Base-by-base conservation (phyloP, 2,797 vertebrate species). In the Sciaenops ocellatus region DNA sequence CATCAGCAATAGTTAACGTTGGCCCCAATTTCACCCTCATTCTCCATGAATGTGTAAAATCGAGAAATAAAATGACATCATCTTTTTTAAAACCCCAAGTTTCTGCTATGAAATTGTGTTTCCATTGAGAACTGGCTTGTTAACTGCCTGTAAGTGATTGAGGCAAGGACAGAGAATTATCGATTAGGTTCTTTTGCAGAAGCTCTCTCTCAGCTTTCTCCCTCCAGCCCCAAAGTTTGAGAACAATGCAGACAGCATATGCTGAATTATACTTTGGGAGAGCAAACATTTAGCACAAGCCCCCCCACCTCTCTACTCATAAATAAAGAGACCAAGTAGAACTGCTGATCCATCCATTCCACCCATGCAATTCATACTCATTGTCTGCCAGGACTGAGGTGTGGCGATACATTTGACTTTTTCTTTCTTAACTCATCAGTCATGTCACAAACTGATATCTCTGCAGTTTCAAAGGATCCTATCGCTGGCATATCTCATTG, bases 131-230 rank as follows among this genome's bases (percentile, higher is more conserved):
- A 70, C 56, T 69, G 76, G 20, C 69, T 89, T 66, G 51, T 82
- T 87, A 83, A 74, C 66, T 44, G 44, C 44, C 61, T 78, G 59
- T 78, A 75, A 84, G 62, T 82, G 75, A 90, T 70, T 60, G 71
- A 79, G 65, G 44, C 50, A 7, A 60, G 30, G 42, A 59, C 65
- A 51, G 69, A 78, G 79, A 77, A 61, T 52, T 76, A 89, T 89
- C 12, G 81, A 91, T 87, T 20, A 51, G 17, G 12, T 28, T 79
- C 8, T 63, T 74, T 79, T 67, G 52, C 66, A 28, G 77, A 74
- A 82, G 18, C 78, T 79, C 52, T 28, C 30, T 80, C 46, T 38
- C 26, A 5, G 11, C 42, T 42, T 11, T 42, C 42, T 44, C 6
- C 10, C 50, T 47, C 55, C 38, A 52, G 66, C 67, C 30, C 46